These are phyloP conservation scores for Lepilemur septentrionalis DNA, from an alignment of 2,797 vertebrate species.

Conservation along the genomic window DNA sequence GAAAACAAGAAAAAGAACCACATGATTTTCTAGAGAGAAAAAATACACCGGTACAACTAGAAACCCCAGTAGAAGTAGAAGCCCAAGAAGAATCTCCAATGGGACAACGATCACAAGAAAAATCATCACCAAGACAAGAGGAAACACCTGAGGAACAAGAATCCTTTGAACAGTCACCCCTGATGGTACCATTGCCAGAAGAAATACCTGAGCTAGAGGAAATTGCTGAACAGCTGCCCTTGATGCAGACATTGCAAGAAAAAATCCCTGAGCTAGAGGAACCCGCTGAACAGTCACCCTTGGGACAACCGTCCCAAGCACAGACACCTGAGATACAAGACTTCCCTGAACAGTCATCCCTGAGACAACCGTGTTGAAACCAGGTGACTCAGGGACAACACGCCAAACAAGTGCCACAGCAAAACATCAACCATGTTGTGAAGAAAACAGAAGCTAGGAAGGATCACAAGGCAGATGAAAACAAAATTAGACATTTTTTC, in stretches of 20 bases:
- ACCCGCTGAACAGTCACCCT: fast-evolving
- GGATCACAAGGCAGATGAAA: not conserved
- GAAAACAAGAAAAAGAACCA: conserved; percentile 62
- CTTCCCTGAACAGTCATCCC: too few species aligned
- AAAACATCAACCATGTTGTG: not conserved
- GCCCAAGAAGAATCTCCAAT: not conserved
- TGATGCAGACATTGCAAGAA: not conserved
- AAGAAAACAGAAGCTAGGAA: not conserved
- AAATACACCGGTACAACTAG: not conserved
- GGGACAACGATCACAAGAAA: not conserved
- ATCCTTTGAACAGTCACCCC: fast-evolving
- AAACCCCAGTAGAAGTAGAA: not conserved
- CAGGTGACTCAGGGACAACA: not conserved
- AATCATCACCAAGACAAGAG: not conserved
- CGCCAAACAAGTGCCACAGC: not conserved
- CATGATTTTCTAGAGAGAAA: conserved; percentile 25
- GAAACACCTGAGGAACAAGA: not conserved
- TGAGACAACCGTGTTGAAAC: not conserved
- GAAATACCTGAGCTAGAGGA: not conserved
- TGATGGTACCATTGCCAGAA: not conserved
- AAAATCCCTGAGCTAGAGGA: not conserved
- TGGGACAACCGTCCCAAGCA: not conserved
- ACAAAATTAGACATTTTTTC: not conserved
- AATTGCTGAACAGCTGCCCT: not conserved
- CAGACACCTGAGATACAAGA: not conserved